Percentiles rank a stretch among this genome's conserved stretches.
These are phyloP conservation scores for Xiphias gladius DNA, from an alignment of 2,113 vertebrate species.

Conservation along the genomic window DNA sequence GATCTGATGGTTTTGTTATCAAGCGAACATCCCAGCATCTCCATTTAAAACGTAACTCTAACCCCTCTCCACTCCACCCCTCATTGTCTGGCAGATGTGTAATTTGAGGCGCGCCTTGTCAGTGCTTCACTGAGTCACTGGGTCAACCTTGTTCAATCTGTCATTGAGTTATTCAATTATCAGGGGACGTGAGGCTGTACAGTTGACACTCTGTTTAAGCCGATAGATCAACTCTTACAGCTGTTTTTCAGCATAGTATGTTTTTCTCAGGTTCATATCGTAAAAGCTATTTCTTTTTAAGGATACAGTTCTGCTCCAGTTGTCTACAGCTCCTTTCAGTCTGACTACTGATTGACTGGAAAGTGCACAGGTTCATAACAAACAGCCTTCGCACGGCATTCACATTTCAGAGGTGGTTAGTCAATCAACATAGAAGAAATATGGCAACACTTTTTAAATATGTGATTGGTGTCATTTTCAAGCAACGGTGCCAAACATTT, in stretches of 20 bases:
- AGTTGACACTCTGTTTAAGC: conserved; percentile 29
- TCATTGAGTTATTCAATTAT: conserved; percentile 57
- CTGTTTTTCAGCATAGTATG: not conserved
- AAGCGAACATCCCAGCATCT: conserved; percentile 29
- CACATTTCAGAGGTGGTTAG: not conserved
- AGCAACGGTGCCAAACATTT: not conserved
- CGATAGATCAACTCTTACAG: conserved; percentile 7
- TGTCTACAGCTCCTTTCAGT: not conserved
- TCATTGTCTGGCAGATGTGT: conserved; percentile 75
- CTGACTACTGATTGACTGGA: not conserved
- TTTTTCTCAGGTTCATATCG: not conserved
- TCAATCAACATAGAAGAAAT: not conserved
- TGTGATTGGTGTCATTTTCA: not conserved
- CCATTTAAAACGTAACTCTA: conserved; percentile 68
- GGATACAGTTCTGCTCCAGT: not conserved
- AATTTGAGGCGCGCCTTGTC: conserved; percentile 62
- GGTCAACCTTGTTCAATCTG: conserved; percentile 70
- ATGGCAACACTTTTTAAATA: not conserved
- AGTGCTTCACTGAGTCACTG: conserved; percentile 59
- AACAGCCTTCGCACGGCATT: not conserved
- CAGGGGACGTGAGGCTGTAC: conserved; percentile 23
- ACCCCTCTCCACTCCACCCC: conserved; percentile 62
- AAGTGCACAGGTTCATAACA: not conserved
- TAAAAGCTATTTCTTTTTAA: not conserved
- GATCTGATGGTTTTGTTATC: conserved; percentile 50